These are phyloP conservation scores for Asbolus verrucosus DNA, from an alignment of 1,140 invertebrate genomes.

Conservation along the genomic window DNA sequence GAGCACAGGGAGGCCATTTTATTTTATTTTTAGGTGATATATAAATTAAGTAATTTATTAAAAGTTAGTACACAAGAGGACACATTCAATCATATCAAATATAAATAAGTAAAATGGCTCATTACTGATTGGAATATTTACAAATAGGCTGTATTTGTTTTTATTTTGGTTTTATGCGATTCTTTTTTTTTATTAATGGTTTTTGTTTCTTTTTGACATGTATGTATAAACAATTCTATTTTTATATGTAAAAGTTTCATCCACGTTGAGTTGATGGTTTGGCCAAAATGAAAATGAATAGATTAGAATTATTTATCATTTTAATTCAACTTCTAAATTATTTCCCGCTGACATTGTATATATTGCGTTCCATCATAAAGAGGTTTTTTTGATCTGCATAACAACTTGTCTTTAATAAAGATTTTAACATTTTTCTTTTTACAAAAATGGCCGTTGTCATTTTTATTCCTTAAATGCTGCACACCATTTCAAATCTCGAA, in stretches of 20 bases:
- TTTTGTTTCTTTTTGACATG: constrained; percentile 17
- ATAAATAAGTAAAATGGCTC: constrained; percentile 39
- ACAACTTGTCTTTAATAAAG: constrained; percentile 35
- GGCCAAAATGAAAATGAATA: constrained; percentile 41
- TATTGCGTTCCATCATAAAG: constrained; percentile 16
- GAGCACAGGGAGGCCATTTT: constrained; percentile 32
- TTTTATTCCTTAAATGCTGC: too few species aligned
- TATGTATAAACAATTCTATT: constrained; percentile 26
- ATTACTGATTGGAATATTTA: constrained; percentile 18
- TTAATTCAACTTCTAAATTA: constrained; percentile 5
- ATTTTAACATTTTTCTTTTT: constrained; percentile 34
- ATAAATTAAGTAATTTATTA: constrained; percentile 35
- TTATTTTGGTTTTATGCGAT: constrained; percentile 35
- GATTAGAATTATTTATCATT: constrained; percentile 2
- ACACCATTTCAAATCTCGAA: too few species aligned
- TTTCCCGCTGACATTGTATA: constrained; percentile 25
- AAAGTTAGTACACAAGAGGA: constrained; percentile 11
- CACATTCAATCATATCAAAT: constrained; percentile 35
- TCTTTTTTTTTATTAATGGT: constrained; percentile 11
- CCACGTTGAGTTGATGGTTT: constrained; percentile 11
- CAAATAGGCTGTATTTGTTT: constrained; percentile 41
- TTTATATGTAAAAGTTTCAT: constrained; percentile 24
- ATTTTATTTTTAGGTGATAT: constrained; percentile 42
- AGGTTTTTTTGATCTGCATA: constrained; percentile 22
- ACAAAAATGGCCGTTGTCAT: too few species aligned